Evolutionary conservation across 92 coral and sea anemone species (phyloP).

Genomic region (Phenganax subtilis): DNA sequence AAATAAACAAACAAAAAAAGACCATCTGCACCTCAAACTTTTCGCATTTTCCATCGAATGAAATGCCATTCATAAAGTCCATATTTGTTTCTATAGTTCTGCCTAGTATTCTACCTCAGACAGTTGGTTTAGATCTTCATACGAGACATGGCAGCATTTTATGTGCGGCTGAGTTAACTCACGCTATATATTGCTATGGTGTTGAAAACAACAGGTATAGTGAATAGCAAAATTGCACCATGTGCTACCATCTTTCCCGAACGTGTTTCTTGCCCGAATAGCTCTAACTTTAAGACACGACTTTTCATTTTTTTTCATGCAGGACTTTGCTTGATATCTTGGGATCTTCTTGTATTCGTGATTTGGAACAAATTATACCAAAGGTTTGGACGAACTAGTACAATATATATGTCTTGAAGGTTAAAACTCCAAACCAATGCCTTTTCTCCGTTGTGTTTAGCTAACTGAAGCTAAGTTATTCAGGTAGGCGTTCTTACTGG

Average conservation of each 20-base stretch:
- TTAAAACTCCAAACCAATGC: not conserved
- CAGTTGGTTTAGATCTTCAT: slow-evolving; percentile 67
- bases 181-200: slow-evolving; percentile 63
- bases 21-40: not conserved
- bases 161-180: slow-evolving; percentile 75
- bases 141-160: slow-evolving; percentile 86
- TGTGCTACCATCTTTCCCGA: not conserved
- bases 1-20: not conserved
- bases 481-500: slow-evolving; percentile 48
- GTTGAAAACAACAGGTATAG: slow-evolving; percentile 55
- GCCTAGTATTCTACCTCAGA: slow-evolving; percentile 65
- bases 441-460: slow-evolving; percentile 43
- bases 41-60: too few relatives aligned
- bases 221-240: not conserved
- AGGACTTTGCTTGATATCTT: slow-evolving; percentile 61
- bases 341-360: slow-evolving; percentile 48
- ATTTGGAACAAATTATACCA: slow-evolving; percentile 67
- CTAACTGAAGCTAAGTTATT: slow-evolving; percentile 68
- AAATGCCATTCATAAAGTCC: too few relatives aligned
- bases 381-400: slow-evolving; percentile 44
- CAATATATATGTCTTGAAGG: not conserved
- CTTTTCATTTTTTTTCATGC: slow-evolving; percentile 7
- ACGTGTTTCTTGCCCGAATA: not conserved
- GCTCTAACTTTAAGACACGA: not conserved
- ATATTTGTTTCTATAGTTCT: slow-evolving; percentile 53